Evolutionary conservation across 2,888 invertebrate species (phyloP).

Genomic region (Aporophyla nigra): DNA sequence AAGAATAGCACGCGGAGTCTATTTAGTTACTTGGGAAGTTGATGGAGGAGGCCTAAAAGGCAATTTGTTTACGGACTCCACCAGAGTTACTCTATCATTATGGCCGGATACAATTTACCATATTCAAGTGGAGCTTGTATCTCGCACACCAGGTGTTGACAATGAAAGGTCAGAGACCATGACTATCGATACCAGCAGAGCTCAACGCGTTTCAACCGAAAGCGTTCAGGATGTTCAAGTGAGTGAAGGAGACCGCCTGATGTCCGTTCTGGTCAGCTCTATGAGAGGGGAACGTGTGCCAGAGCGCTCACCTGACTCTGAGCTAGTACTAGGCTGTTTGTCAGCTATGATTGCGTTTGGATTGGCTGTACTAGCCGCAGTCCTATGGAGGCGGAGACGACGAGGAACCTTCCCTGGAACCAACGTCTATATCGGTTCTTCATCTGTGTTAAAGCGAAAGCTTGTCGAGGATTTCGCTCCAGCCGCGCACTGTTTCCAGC

Average conservation of each 20-base stretch:
- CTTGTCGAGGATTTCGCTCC: constrained; percentile 91
- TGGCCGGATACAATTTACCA: constrained; percentile 96
- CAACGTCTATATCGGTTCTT: constrained; percentile 92
- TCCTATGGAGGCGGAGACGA: constrained; percentile 91
- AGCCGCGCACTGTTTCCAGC: constrained; percentile 90
- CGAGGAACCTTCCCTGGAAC: constrained; percentile 90
- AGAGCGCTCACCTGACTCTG: constrained; percentile 89
- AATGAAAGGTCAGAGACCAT: constrained; percentile 92
- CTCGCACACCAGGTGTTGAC: constrained; percentile 91
- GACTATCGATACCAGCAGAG: constrained; percentile 92
- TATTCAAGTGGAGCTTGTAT: constrained; percentile 94
- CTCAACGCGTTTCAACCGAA: constrained; percentile 92
- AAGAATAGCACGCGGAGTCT: constrained; percentile 92
- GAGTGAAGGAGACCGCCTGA: constrained; percentile 90
- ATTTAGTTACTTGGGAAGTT: constrained; percentile 96
- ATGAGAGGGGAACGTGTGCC: constrained; percentile 91
- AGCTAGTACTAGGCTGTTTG: constrained; percentile 91
- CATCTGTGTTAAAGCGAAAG: constrained; percentile 91
- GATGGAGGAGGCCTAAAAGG: constrained; percentile 95
- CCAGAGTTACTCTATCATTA: constrained; percentile 94
- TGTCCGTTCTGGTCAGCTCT: constrained; percentile 92
- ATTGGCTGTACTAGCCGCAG: constrained; percentile 88
- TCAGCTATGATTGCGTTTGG: constrained; percentile 90
- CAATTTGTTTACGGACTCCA: constrained; percentile 95
- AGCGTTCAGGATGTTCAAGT: constrained; percentile 92